phyloP scores from a whole-genome alignment of 30 jellyfish, hydroid and myxozoan genomes.

The Chironex yamaguchii region DNA sequence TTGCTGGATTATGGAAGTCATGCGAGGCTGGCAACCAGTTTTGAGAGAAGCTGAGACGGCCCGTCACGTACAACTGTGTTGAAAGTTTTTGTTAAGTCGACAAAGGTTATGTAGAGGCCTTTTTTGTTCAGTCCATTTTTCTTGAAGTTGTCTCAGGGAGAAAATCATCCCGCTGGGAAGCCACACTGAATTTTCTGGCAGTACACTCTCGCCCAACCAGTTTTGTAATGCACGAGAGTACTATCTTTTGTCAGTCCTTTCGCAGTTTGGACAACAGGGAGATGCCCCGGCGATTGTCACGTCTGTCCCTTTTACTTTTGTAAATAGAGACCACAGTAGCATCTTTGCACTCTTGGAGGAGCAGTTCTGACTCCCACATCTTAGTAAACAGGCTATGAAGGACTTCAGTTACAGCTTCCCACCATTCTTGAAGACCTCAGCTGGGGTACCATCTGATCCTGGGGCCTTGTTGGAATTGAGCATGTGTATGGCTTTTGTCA shows the following conservation, averaged over 20 bases:
- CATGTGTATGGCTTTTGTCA: no score
- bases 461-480: no score
- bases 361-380: no score
- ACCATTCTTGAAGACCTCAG: no score
- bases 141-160: conserved; percentile 7
- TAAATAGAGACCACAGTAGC: no score
- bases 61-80: conserved; percentile 9
- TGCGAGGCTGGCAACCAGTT: background rate
- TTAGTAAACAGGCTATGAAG: no score
- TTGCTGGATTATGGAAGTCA: background rate
- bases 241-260: background rate
- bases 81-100: conserved; percentile 31
- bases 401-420: no score
- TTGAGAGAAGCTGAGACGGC: background rate
- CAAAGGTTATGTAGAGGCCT: conserved; percentile 2
- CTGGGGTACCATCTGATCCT: no score
- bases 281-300: background rate
- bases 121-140: background rate
- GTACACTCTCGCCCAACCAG: background rate
- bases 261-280: background rate
- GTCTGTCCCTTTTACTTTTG: background rate
- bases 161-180: conserved; percentile 3
- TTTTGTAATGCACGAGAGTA: background rate
- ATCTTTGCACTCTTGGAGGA: no score
- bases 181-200: conserved; percentile 26